These are phyloP conservation scores for Phymorhynchus buccinoides DNA, from an alignment of 1,140 invertebrate genomes.

Conservation along the genomic window DNA sequence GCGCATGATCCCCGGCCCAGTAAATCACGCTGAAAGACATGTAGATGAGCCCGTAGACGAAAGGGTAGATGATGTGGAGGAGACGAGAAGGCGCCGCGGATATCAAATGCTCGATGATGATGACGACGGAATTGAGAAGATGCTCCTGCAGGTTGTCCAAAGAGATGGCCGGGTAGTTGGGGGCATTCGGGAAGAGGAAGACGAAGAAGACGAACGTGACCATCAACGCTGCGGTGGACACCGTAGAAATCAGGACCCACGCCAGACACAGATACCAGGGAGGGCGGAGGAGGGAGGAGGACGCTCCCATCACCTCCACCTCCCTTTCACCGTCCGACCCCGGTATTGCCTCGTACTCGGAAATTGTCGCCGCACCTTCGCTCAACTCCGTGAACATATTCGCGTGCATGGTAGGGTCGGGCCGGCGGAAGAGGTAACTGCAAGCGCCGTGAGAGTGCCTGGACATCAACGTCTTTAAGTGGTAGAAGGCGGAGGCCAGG, in stretches of 20 bases:
- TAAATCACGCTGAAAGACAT: slow-evolving; percentile 60
- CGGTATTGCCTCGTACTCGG: slow-evolving; percentile 28
- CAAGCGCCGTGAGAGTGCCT: slow-evolving; percentile 10
- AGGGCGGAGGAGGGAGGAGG: neutral
- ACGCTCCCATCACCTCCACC: neutral
- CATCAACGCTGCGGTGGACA: slow-evolving; percentile 52
- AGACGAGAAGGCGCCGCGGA: slow-evolving; percentile 57
- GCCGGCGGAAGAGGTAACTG: too few relatives aligned
- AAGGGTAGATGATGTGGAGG: slow-evolving; percentile 56
- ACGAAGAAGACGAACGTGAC: slow-evolving; percentile 61
- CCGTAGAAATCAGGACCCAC: slow-evolving; percentile 61
- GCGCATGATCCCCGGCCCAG: slow-evolving; percentile 59
- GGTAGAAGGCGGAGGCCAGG: slow-evolving; percentile 42
- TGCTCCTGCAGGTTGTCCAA: slow-evolving; percentile 60
- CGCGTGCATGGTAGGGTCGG: neutral
- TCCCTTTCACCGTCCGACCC: slow-evolving; percentile 34
- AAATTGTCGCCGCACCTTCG: neutral
- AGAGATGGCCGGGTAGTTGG: neutral
- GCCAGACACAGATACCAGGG: slow-evolving; percentile 58
- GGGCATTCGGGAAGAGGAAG: slow-evolving; percentile 49
- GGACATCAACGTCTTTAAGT: slow-evolving; percentile 26
- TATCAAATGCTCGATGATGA: slow-evolving; percentile 57
- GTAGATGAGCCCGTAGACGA: slow-evolving; percentile 59
- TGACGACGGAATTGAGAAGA: slow-evolving; percentile 57
- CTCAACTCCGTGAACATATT: slow-evolving; percentile 32